Evolutionary conservation across 2,113 vertebrate genomes (phyloP).

Genomic region (Mixornis gularis): DNA sequence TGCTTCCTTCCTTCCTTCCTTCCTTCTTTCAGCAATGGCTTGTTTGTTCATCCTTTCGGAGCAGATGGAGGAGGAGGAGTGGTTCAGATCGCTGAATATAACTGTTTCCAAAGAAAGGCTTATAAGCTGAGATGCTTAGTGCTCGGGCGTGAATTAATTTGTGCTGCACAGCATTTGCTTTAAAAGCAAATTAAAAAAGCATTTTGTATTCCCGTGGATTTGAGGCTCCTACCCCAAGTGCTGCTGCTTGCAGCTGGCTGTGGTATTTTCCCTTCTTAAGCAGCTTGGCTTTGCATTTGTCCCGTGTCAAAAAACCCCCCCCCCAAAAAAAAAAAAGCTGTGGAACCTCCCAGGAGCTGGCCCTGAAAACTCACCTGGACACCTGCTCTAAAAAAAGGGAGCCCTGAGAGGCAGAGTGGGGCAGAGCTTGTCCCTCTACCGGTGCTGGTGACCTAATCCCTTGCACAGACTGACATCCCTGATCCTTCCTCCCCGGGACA

Average conservation of each 20-base stretch:
- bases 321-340: background rate
- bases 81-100: slow-evolving; percentile 67
- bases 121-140: slow-evolving; percentile 64
- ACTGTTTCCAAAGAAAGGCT: slow-evolving; percentile 71
- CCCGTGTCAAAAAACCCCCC: background rate
- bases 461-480: background rate
- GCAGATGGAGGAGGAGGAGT: slow-evolving; percentile 71
- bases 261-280: slow-evolving; percentile 10
- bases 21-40: slow-evolving; percentile 65
- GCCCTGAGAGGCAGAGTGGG: background rate
- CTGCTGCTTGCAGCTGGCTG: slow-evolving; percentile 30
- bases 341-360: background rate
- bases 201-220: slow-evolving; percentile 21
- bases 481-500: slow-evolving; percentile 7
- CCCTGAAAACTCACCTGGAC: background rate
- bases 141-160: slow-evolving; percentile 67
- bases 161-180: slow-evolving; percentile 65
- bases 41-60: slow-evolving; percentile 67
- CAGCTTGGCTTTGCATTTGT: slow-evolving; percentile 29
- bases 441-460: background rate
- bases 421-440: background rate
- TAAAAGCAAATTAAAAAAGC: slow-evolving; percentile 56
- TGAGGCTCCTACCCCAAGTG: slow-evolving; percentile 21
- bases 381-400: background rate
- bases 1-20: slow-evolving; percentile 71